Conservation (phyloP, 2,113 vertebrate species). For the Aspiorhynchus laticeps region DNA sequence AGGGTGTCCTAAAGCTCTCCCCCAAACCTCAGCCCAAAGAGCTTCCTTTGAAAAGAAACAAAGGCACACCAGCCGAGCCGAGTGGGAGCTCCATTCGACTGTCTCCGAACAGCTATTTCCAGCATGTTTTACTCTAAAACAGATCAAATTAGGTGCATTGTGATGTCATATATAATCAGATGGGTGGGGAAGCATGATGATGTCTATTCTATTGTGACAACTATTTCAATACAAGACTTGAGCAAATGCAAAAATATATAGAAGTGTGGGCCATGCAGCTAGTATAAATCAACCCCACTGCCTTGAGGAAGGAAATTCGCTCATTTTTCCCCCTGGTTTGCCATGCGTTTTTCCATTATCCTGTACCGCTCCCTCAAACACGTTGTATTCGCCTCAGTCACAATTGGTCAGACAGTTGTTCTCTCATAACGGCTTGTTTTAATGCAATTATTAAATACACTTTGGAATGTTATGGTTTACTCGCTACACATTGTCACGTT, state of each 20-base stretch:
- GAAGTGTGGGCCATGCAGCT: background rate
- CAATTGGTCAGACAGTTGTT: background rate
- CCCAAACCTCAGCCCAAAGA: conserved; percentile 42
- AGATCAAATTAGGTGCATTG: background rate
- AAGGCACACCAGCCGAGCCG: conserved; percentile 22
- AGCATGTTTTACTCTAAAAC: background rate
- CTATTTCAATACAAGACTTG: background rate
- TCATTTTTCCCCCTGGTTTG: background rate
- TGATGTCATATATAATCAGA: conserved; percentile 13
- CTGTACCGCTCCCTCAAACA: conserved; percentile 27
- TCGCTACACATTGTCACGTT: background rate
- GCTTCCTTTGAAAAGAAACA: conserved; percentile 49
- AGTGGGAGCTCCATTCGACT: background rate
- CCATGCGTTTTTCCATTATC: conserved; percentile 23
- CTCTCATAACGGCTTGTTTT: background rate
- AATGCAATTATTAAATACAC: background rate
- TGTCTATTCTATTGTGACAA: background rate
- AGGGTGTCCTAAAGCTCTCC: conserved; percentile 33
- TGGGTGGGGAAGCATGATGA: background rate
- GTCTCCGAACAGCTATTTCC: background rate
- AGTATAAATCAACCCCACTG: background rate
- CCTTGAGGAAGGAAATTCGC: conserved; percentile 3
- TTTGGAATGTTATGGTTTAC: background rate
- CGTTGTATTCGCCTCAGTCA: background rate
- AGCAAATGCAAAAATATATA: background rate